A percentile compares a stretch with the other conserved stretches of the same genome.
Conservation (phyloP, 30 jellyfish, hydroid and myxozoan genomes). For the Rhopilema esculentum region DNA sequence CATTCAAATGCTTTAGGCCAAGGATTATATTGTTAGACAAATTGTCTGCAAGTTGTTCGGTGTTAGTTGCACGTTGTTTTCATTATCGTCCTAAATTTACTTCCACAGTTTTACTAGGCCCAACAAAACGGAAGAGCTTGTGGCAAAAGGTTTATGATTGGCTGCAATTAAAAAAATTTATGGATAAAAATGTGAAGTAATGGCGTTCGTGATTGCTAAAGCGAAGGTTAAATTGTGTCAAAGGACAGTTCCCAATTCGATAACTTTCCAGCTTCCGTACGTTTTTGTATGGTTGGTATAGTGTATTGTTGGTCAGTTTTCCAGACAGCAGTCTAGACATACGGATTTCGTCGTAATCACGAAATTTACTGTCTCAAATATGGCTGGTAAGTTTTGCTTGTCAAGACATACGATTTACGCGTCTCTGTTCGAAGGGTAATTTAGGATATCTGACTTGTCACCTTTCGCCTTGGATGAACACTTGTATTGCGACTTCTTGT, state of each 20-base stretch:
- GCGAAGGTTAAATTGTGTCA: constrained; percentile 51
- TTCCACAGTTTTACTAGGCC: background rate
- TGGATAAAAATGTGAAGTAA: background rate
- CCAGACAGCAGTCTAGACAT: constrained; percentile 83
- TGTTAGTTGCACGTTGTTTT: background rate
- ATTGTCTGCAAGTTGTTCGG: background rate
- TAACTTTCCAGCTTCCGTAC: background rate
- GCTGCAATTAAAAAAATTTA: background rate
- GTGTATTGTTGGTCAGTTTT: constrained; percentile 2
- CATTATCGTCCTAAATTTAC: background rate
- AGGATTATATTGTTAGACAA: background rate
- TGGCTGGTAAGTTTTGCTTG: constrained; percentile 72
- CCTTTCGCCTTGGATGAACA: constrained; percentile 28
- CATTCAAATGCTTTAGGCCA: constrained; percentile 32
- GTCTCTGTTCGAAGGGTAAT: background rate
- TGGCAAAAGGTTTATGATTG: background rate
- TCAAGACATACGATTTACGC: background rate
- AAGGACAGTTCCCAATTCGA: constrained; percentile 41
- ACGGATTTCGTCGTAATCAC: constrained; percentile 44
- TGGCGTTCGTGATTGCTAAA: constrained; percentile 13
- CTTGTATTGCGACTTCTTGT: background rate
- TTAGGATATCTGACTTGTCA: constrained; percentile 50
- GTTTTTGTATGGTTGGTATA: constrained; percentile 26
- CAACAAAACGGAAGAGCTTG: background rate
- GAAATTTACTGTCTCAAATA: constrained; percentile 23